Evolutionary conservation across 2,888 invertebrate species (phyloP), one percentile per base, ranked within the genome.

Genomic region (Steromphala cineraria): DNA sequence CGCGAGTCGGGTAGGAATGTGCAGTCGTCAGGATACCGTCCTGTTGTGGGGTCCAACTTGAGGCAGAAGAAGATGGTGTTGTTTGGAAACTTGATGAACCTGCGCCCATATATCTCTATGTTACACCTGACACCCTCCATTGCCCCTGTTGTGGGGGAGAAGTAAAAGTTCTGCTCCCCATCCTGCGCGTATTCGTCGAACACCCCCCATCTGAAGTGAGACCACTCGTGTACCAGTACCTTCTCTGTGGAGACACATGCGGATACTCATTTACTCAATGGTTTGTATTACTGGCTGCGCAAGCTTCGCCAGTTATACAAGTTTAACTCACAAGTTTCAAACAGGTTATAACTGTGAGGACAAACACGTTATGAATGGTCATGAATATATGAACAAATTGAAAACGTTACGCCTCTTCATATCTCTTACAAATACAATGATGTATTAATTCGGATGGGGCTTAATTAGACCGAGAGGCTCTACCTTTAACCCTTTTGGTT

Each of bases 211-310:
- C 89, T 84, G 80, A 89, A 91, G 76, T 86, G 89, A 1, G 88
- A 90, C 86, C 89, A 91, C 40, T 90, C 90, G 81, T 90, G 91
- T 4, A 90, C 84, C 19, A 91, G 82, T 36, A 87, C 85, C 78
- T 87, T 87, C n/a, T 84, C 90, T 90, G 83, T 8, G 82, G 31
- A 46, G 46, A 46, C 5, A 10, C 13, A 46, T 46, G 13, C 1
- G 10, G 46, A 46, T 46, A 13, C 5, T 8, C 1, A 46, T 1
- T 10, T 10, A 10, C 36, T 36, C 7, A n/a, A n/a, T n/a, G n/a
- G n/a, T n/a, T n/a, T n/a, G n/a, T n/a, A n/a, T n/a, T n/a, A n/a
- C n/a, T n/a, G n/a, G n/a, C n/a, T n/a, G n/a, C n/a, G n/a, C n/a
- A n/a, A n/a, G n/a, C n/a, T n/a, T n/a, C n/a, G n/a, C n/a, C n/a